Conservation (phyloP, 2,888 invertebrate genomes). For the Amphipyra berbera region DNA sequence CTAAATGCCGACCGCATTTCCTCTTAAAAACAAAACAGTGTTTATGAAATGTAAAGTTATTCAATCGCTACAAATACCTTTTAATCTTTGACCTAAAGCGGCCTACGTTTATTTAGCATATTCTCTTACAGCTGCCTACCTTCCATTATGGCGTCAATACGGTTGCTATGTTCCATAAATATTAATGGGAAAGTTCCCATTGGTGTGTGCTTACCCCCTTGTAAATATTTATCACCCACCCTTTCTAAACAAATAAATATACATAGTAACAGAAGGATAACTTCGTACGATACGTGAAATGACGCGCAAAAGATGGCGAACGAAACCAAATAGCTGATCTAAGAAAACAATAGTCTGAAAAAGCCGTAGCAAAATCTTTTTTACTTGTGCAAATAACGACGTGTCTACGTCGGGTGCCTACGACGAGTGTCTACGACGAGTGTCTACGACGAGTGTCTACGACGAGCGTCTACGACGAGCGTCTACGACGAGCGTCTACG, state of each 20-base stretch:
- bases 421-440: too few relatives aligned
- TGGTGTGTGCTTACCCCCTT: conserved; percentile 24
- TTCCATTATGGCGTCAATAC: conserved; percentile 20
- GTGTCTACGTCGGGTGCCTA: too few relatives aligned
- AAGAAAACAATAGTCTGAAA: too few relatives aligned
- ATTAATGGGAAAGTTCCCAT: conserved; percentile 41
- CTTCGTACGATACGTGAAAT: not conserved
- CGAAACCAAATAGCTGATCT: too few relatives aligned
- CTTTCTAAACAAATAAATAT: not conserved
- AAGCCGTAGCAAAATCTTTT: too few relatives aligned
- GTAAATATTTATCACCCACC: conserved; percentile 31
- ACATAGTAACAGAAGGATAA: conserved; percentile 3
- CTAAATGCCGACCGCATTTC: too few relatives aligned
- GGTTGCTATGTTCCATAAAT: conserved; percentile 35
- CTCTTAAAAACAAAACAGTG: not conserved
- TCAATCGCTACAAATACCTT: not conserved
- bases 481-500: too few relatives aligned
- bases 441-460: too few relatives aligned
- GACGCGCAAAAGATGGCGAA: too few relatives aligned
- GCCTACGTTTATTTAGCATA: conserved; percentile 7
- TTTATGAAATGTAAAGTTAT: conserved; percentile 4
- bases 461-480: too few relatives aligned
- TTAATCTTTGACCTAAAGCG: not conserved
- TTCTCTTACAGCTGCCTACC: conserved; percentile 6
- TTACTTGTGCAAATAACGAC: too few relatives aligned